Evolutionary conservation across 2,888 invertebrate genomes (phyloP).

Genomic region (Sialis fuliginosa): DNA sequence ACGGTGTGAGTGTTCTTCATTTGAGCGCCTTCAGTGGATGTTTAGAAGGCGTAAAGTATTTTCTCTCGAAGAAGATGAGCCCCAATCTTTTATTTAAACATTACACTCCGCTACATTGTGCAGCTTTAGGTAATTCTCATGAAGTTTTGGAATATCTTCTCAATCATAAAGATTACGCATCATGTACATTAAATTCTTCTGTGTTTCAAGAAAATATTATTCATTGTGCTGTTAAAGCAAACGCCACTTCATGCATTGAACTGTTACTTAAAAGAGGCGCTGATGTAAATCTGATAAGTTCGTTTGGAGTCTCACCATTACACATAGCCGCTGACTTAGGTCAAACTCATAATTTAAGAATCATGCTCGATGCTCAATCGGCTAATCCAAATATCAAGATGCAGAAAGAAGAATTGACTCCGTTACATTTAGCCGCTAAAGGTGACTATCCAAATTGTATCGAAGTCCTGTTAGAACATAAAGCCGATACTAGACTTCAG

Average conservation of each 20-base stretch:
- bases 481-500: constrained; percentile 54
- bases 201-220: constrained; percentile 59
- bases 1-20: constrained; percentile 57
- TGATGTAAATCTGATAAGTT: constrained; percentile 56
- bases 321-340: constrained; percentile 70
- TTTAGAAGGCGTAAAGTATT: constrained; percentile 45
- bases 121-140: constrained; percentile 73
- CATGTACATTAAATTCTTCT: constrained; percentile 38
- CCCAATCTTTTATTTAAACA: constrained; percentile 51
- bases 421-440: constrained; percentile 74
- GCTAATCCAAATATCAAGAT: constrained; percentile 53
- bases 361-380: constrained; percentile 55
- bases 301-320: constrained; percentile 59
- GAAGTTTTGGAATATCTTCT: constrained; percentile 65
- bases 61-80: constrained; percentile 48
- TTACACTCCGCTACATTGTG: constrained; percentile 74
- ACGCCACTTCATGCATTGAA: constrained; percentile 61
- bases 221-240: constrained; percentile 71
- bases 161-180: constrained; percentile 47
- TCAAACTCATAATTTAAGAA: constrained; percentile 52
- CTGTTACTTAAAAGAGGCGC: constrained; percentile 58
- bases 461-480: constrained; percentile 49
- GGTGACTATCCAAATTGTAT: constrained; percentile 72
- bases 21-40: constrained; percentile 66
- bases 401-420: constrained; percentile 57